Conservation (phyloP, 2,113 vertebrate species). For the Tachycineta bicolor region DNA sequence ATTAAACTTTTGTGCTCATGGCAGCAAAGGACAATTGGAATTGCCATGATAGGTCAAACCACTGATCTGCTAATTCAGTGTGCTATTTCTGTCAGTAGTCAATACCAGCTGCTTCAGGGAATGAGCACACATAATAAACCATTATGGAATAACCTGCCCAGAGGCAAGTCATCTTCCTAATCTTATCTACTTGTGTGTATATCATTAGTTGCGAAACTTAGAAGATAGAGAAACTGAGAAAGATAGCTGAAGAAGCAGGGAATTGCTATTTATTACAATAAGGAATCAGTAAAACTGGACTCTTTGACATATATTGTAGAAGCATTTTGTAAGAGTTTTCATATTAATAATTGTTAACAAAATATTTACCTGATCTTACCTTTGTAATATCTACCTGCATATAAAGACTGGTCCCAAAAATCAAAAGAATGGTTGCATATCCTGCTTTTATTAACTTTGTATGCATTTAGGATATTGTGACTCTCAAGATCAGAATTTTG, state of each 20-base stretch:
- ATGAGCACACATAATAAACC: background rate
- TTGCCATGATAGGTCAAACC: background rate
- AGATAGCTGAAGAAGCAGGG: background rate
- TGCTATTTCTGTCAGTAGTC: background rate
- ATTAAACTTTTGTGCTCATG: background rate
- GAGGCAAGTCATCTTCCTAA: background rate
- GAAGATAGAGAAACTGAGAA: background rate
- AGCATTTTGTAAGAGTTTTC: background rate
- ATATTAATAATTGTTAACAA: background rate
- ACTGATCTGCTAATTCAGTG: background rate
- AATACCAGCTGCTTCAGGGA: slow-evolving; percentile 25
- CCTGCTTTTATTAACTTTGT: background rate
- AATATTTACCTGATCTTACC: background rate
- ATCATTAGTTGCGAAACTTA: background rate
- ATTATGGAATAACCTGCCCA: background rate
- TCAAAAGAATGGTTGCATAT: background rate
- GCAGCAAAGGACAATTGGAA: background rate
- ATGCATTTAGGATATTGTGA: background rate
- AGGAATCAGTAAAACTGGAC: background rate
- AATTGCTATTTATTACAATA: background rate
- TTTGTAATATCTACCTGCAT: background rate
- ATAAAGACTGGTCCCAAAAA: background rate
- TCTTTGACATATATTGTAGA: background rate
- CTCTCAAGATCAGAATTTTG: background rate
- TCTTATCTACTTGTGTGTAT: background rate